These are phyloP conservation scores for Micromys minutus DNA, from an alignment of 2,113 vertebrate genomes.

Conservation along the genomic window DNA sequence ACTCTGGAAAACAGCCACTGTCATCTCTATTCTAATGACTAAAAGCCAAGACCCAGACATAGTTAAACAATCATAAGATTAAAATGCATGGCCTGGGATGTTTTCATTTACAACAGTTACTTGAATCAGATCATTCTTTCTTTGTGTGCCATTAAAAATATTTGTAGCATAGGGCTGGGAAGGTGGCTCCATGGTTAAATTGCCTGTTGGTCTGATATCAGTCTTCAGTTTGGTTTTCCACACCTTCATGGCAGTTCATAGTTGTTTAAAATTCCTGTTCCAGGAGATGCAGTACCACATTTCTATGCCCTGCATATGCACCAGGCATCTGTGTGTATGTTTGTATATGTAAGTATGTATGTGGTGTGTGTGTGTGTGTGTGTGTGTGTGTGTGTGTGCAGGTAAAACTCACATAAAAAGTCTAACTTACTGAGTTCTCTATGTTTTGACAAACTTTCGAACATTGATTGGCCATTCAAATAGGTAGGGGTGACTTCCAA, in stretches of 20 bases:
- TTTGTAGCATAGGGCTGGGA: background rate
- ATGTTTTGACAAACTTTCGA: background rate
- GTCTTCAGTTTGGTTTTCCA: background rate
- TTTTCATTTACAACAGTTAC: background rate
- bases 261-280: background rate
- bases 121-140: constrained; percentile 36
- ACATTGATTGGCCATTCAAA: background rate
- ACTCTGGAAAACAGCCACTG: background rate
- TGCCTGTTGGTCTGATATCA: background rate
- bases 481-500: background rate
- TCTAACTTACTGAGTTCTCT: background rate
- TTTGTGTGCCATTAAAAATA: constrained; percentile 18
- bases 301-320: background rate
- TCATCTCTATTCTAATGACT: constrained; percentile 18
- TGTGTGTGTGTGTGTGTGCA: background rate
- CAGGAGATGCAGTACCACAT: background rate
- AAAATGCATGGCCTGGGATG: background rate
- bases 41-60: background rate
- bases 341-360: background rate
- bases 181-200: background rate
- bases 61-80: background rate
- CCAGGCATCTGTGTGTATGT: background rate
- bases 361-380: background rate
- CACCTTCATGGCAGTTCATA: background rate
- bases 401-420: background rate